Base-by-base conservation (phyloP, 2,888 invertebrate genomes). In the Colostygia pectinataria region DNA sequence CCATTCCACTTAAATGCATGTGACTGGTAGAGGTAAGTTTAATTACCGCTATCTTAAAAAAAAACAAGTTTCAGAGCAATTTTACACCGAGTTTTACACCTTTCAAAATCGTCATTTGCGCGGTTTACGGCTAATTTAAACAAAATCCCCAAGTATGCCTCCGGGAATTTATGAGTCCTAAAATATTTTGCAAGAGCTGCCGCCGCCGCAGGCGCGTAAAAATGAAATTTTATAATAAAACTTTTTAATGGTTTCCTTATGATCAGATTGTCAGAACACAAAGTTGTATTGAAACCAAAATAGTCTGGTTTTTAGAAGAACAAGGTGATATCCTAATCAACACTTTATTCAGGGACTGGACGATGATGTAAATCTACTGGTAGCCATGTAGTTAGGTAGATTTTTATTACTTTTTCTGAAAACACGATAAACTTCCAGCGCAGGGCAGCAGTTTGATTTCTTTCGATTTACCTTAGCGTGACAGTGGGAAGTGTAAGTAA, bases 161-260 rank as follows among this genome's bases (percentile, higher is more conserved):
- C 33, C 43, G 39, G 39, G 52, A 49, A 54, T 56, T 56, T 51
- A 55, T 52, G 36, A 52, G 49, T 51, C 49, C 49, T 56, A 53
- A 56, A 59, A 53, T 55, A 55, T 54, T 57, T 57, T 56, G 46
- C 53, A 52, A 46, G 44, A 2, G 2, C 18, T 4, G 18, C 18
- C 18, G 18, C 18, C 2, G 2, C 18, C 18, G 18, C 18, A 18
- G 4, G 2, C 18, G 36, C 53, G 45, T 59, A 56, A 61, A 57
- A 59, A 51, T 47, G 44, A 61, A 52, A 50, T 55, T 51, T 49
- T 38, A 50, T 55, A 54, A 61, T 58, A 47, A 57, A 61, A 51
- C 38, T 49, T 41, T 57, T 40, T 36, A 39, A 38, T 29, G 24
- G 15, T 38, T 42, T 42, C n/a, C 36, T 42, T 33, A 29, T 42